Evolutionary conservation across 2,888 invertebrate species (phyloP), one percentile per base, ranked within the genome.

Genomic region (Apodemia duryi): DNA sequence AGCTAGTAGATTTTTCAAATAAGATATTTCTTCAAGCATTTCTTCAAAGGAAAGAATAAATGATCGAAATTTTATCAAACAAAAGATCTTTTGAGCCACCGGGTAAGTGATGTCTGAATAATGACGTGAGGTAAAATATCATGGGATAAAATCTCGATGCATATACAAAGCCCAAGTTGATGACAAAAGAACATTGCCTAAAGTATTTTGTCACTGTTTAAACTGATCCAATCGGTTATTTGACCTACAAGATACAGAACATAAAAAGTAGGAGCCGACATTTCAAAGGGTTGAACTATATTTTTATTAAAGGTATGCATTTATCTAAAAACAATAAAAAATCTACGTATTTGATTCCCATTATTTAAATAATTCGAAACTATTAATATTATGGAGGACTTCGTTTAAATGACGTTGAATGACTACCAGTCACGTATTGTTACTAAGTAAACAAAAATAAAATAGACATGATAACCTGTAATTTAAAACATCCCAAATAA

Each of bases 21-120:
- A 70, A 72, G 71, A 74, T 73, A 71, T 70, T 70, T 72, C 71
- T 70, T 70, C 74, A 74, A 76, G 77, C 78, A 79, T 81, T 82
- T 80, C 80, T 78, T 74, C 77, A 74, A 74, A 68, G 76, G 67
- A 75, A 72, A 72, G 81, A 82, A 86, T 83, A 85, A 87, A 89
- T 85, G 83, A 84, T 78, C 76, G 79, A 83, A 81, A 78, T 82
- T 74, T 86, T 84, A 90, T 91, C 90, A 74, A 70, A 71, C 70
- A 77, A 70, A 73, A 73, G 77, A 89, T 89, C 90, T 85, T 76
- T 73, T 71, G 77, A 84, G 88, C 91, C 90, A 91, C 89, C 88
- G 89, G 84, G 87, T 85, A 90, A 86, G 88, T 88, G 89, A 91
- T 86, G 89, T 91, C 90, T 90, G 89, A 88, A 91, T 90, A 90